Evolutionary conservation across 2,888 invertebrate species (phyloP).

Genomic region (Shargacucullia verbasci): DNA sequence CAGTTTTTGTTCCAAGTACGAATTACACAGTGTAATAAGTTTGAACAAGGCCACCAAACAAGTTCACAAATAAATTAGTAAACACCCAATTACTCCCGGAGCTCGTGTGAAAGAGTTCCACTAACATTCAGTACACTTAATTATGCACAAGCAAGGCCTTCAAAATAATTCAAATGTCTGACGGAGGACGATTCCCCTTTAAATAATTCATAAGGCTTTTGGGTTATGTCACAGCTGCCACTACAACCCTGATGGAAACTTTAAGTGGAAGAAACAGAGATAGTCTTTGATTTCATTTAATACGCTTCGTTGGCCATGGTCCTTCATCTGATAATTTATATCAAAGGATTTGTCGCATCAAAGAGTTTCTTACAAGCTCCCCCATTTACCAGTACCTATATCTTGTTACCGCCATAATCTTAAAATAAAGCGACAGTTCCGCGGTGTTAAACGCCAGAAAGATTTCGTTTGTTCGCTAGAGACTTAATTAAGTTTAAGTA

Average conservation of each 20-base stretch:
- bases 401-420: slow-evolving; percentile 22
- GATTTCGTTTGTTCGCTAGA: slow-evolving; percentile 36
- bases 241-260: slow-evolving; percentile 57
- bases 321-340: slow-evolving; percentile 64
- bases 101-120: slow-evolving; percentile 63
- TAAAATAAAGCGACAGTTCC: slow-evolving; percentile 24
- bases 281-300: slow-evolving; percentile 74
- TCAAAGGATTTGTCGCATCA: slow-evolving; percentile 62
- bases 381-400: too few species aligned
- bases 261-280: slow-evolving; percentile 60
- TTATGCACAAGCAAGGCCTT: slow-evolving; percentile 77
- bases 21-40: slow-evolving; percentile 24
- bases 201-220: slow-evolving; percentile 82
- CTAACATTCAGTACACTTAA: slow-evolving; percentile 70
- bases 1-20: slow-evolving; percentile 19
- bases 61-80: slow-evolving; percentile 49
- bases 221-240: slow-evolving; percentile 76
- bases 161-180: slow-evolving; percentile 84
- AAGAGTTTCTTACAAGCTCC: slow-evolving; percentile 43
- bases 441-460: slow-evolving; percentile 25
- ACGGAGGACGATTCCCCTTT: slow-evolving; percentile 74
- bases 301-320: slow-evolving; percentile 60
- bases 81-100: slow-evolving; percentile 42
- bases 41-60: slow-evolving; percentile 39
- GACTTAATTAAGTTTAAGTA: slow-evolving; percentile 63